Percentiles rank a stretch among this genome's conserved stretches.
Conservation (phyloP, 1,140 invertebrate genomes). For the Akabosia matsudoensis region DNA sequence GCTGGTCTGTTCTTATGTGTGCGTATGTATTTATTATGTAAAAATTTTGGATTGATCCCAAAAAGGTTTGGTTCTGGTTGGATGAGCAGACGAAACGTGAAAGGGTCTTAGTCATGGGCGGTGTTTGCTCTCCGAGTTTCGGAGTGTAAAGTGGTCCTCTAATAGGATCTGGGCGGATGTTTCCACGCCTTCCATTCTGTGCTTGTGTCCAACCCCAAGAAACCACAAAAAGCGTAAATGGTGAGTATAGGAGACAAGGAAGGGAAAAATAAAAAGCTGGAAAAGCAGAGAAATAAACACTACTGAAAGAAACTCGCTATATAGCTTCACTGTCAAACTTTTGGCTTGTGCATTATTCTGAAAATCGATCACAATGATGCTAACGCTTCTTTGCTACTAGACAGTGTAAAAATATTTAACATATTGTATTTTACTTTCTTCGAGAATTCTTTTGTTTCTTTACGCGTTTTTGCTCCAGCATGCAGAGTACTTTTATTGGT, state of each 20-base stretch:
- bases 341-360: too few relatives aligned
- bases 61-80: slow-evolving; percentile 24
- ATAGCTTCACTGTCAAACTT: background rate
- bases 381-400: too few relatives aligned
- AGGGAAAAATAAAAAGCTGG: background rate
- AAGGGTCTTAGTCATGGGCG: slow-evolving; percentile 33
- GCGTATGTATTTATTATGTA: background rate
- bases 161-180: slow-evolving; percentile 40
- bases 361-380: too few relatives aligned
- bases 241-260: background rate
- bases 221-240: background rate
- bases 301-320: too few relatives aligned
- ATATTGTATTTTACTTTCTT: too few relatives aligned
- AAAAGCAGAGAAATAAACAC: background rate
- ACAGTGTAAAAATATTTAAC: too few relatives aligned
- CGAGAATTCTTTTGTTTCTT: too few relatives aligned
- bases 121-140: slow-evolving; percentile 26
- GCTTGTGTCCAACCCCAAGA: slow-evolving; percentile 30
- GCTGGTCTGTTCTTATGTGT: too few relatives aligned
- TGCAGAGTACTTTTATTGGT: too few relatives aligned
- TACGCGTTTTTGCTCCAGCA: too few relatives aligned
- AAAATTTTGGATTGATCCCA: slow-evolving; percentile 20
- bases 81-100: slow-evolving; percentile 8
- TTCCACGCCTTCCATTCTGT: slow-evolving; percentile 17
- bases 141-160: slow-evolving; percentile 40